Base-by-base conservation (phyloP, 1,140 invertebrate genomes). In the Physella acuta region DNA sequence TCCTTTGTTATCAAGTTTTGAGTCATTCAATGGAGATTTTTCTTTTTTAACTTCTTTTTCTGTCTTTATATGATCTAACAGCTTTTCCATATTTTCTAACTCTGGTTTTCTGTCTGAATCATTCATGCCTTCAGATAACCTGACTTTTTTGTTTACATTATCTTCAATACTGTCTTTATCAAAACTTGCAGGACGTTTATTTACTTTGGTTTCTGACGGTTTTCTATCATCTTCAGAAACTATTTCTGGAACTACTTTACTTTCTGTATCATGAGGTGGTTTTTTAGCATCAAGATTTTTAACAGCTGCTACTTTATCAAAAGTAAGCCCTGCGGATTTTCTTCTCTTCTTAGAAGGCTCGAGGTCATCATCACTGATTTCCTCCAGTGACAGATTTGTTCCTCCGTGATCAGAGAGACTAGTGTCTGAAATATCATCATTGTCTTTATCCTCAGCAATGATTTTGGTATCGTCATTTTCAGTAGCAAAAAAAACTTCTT, bases 331-430 rank as follows among this genome's bases (percentile, higher is more conserved):
- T 33, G 36, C 11, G 31, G 63, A 52, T 20, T 67, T 56, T 24
- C 20, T 28, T 36, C 34, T 37, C n/a, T 68, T 68, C 24, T 60
- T 68, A n/a, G 66, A 68, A 33, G 52, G 30, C 30, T 68, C 66
- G 3, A 68, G 16, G 31, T 68, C 66, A 60, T 68, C 66, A 51
- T 68, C 66, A 68, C 66, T 68, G 37, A 68, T 68, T 51, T 68
- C 66, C 33, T 68, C 66, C 28, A 68, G 33, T 11, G 66, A 68
- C 36, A 68, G 31, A 24, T 68, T 68, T 16, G 39, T 44, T 8
- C 36, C 36, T 11, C 5, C 63, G 37, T 60, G 55, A 68, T 68
- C 56, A 59, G 55, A 68, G n/a, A 68, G n/a, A 37, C 66, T 68
- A 14, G 55, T 33, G 55, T 68, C 66, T 30, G 66, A 68, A 14